Base-by-base conservation (phyloP, 2,888 invertebrate species). In the Masnerella sp. region DNA sequence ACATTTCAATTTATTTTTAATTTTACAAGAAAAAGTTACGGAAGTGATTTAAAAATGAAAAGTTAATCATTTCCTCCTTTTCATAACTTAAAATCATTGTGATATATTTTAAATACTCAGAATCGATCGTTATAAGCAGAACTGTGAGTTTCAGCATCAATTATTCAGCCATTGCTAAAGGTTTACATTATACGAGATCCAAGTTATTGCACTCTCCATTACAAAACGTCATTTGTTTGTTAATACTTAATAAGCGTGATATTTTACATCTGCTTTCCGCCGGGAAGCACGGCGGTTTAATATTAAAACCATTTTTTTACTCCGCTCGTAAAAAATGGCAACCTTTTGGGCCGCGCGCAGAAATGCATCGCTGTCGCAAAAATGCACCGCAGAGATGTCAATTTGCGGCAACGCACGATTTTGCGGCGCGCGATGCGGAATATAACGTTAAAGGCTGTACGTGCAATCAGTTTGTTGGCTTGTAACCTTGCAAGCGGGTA, bases 381-480 rank as follows among this genome's bases (percentile, higher is more conserved):
- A 47, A 30, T 47, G 15, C 18, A 25, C 25, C 8, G 22, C 17
- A 36, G 43, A 45, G 32, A 62, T 62, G 69, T 64, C 56, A 64
- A 51, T 70, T 64, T 56, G 38, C 42, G 15, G 40, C 12, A 45
- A 62, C 61, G 54, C 7, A 38, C 43, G 54, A 68, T 64, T 73
- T 58, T 43, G 59, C 52, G 32, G 56, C n/a, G 20, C 45, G 22
- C 72, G 40, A 51, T 17, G 54, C 38, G 20, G 65, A 68, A 71
- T 71, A 62, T 70, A 70, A 70, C 56, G 62, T 67, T 64, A 67
- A 71, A 56, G 52, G 40, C 67, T 62, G 62, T 67, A 56, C 61
- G 43, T 62, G 72, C 72, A 75, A 70, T 77, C 74, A 77, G 74
- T 75, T 73, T 70, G 68, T 77, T 73, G 73, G 47, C 61, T 69